phyloP scores from a whole-genome alignment of 2,797 vertebrate genomes.

The Microhierax caerulescens region DNA sequence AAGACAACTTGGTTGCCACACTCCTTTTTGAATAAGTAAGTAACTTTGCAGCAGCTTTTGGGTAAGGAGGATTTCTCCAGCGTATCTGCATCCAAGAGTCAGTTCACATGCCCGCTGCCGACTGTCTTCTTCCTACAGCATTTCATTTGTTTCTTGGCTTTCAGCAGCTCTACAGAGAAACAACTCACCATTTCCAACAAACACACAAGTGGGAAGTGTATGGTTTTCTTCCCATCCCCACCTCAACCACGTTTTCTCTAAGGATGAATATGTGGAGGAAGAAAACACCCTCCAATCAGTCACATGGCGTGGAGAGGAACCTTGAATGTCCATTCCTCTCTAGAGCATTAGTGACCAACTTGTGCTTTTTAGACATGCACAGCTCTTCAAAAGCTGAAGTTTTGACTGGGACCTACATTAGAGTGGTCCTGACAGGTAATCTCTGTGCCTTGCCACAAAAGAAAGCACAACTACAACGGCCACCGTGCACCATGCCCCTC shows the following conservation, averaged over 20 bases:
- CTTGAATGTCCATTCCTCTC: not conserved
- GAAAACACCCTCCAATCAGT: not conserved
- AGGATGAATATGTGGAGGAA: not conserved
- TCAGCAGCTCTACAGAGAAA: not conserved
- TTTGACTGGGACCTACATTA: not conserved
- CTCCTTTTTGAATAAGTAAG: not conserved
- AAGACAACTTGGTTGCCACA: not conserved
- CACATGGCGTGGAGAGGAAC: not conserved
- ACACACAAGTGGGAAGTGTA: not conserved
- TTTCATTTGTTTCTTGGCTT: not conserved
- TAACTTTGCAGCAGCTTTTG: not conserved
- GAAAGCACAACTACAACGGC: not conserved
- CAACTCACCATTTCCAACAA: not conserved
- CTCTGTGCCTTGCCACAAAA: not conserved
- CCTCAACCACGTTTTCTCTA: not conserved
- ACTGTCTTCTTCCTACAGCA: not conserved
- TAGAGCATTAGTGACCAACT: not conserved
- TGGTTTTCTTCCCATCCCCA: not conserved
- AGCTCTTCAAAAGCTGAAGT: not conserved
- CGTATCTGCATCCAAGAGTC: not conserved
- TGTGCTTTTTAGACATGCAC: not conserved
- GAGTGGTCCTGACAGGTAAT: not conserved
- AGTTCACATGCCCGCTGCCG: not conserved
- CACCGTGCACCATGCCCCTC: not conserved
- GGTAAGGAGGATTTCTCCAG: not conserved